Percentiles rank a stretch among this genome's conserved stretches.
phyloP scores from a whole-genome alignment of 2,888 invertebrate species.

The Lasioglossum malachurum region DNA sequence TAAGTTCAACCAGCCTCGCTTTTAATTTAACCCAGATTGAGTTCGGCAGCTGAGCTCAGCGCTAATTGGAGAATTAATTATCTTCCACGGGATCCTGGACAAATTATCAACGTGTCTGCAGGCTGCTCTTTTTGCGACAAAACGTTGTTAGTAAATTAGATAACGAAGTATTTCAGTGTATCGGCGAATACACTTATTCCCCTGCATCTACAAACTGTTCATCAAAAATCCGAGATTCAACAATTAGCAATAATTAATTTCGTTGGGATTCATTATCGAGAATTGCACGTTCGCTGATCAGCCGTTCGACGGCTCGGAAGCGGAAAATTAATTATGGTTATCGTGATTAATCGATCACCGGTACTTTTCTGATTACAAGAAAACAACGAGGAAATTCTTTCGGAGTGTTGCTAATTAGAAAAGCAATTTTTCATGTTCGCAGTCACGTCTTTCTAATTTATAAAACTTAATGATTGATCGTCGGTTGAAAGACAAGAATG shows the following conservation, averaged over 20 bases:
- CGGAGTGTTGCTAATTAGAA: not conserved
- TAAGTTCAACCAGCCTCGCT: not conserved
- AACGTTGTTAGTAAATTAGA: not conserved
- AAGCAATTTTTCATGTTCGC: not conserved
- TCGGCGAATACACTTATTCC: not conserved
- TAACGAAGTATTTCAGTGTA: not conserved
- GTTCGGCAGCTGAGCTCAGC: not conserved
- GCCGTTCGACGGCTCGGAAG: not conserved
- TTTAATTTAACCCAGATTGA: not conserved
- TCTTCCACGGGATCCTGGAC: not conserved
- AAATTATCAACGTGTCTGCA: not conserved
- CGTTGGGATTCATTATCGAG: not conserved
- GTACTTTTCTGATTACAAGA: not conserved
- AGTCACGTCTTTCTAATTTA: not conserved
- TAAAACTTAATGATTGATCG: not conserved
- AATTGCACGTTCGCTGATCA: not conserved
- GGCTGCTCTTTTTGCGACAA: not conserved
- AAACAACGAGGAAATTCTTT: not conserved
- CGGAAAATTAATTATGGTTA: not conserved
- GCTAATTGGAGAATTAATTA: constrained; percentile 1
- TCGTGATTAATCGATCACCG: not conserved
- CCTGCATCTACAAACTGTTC: not conserved
- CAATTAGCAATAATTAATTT: not conserved
- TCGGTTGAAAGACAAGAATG: not conserved
- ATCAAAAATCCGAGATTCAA: not conserved